A percentile compares a stretch with the other conserved stretches of the same genome.
These are phyloP conservation scores for Cuniculus paca DNA, from an alignment of 2,797 vertebrate species.

Conservation along the genomic window DNA sequence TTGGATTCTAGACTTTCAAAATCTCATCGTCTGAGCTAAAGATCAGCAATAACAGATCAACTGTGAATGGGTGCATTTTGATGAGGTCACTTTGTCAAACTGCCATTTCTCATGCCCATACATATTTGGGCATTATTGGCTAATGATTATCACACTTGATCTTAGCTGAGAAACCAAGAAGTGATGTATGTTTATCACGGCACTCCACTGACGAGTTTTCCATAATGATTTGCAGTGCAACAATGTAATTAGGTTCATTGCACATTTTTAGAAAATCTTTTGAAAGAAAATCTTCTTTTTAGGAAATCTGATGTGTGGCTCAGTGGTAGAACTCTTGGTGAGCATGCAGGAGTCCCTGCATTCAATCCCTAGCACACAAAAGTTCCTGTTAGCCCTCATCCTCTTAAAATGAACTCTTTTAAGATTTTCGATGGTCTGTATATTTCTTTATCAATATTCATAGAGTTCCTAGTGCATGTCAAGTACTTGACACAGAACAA, in stretches of 20 bases:
- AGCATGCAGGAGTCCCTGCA: not conserved
- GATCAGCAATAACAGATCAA: not conserved
- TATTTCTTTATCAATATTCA: not conserved
- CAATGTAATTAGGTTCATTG: not conserved
- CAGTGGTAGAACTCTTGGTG: not conserved
- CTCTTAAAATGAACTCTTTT: not conserved
- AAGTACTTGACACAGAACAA: not conserved
- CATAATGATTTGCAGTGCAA: not conserved
- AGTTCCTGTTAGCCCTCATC: not conserved
- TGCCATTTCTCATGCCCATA: not conserved
- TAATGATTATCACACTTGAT: not conserved
- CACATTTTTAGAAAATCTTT: not conserved
- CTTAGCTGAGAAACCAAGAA: too few species aligned
- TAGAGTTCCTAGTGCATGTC: not conserved
- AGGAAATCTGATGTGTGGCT: not conserved
- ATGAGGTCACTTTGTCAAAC: not conserved
- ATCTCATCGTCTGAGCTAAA: not conserved
- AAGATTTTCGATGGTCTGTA: not conserved
- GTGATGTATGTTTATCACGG: not conserved
- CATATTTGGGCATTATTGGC: not conserved
- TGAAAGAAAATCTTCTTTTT: not conserved
- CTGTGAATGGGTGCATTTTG: not conserved
- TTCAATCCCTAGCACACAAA: not conserved
- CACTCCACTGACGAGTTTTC: not conserved
- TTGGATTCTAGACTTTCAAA: conserved; percentile 58